Conservation (phyloP, 2,113 vertebrate genomes). For the Rhynchopsitta pachyrhyncha region DNA sequence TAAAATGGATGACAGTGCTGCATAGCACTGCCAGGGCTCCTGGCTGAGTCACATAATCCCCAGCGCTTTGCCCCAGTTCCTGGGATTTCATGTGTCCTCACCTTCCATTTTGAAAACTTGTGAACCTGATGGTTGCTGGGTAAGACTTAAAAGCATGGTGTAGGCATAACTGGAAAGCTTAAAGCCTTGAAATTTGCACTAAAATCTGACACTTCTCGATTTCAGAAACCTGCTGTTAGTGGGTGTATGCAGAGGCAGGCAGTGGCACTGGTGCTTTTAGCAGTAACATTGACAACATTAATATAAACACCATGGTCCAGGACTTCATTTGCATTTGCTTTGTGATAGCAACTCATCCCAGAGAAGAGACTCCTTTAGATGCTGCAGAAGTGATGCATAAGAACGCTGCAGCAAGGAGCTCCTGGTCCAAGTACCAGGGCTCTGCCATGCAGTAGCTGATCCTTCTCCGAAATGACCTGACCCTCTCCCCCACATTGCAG, state of each 20-base stretch:
- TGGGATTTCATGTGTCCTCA: not conserved
- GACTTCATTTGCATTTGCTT: not conserved
- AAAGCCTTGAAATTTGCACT: not conserved
- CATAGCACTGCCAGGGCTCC: not conserved
- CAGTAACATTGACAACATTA: not conserved
- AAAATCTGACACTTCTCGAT: not conserved
- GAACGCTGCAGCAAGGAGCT: not conserved
- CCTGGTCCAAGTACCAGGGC: not conserved
- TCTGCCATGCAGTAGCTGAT: not conserved
- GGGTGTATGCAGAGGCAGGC: not conserved
- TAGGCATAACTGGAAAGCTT: not conserved
- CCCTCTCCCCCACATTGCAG: not conserved
- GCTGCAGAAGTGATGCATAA: not conserved
- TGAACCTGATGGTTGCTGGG: not conserved
- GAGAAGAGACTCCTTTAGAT: not conserved
- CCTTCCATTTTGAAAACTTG: not conserved
- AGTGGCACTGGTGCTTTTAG: not conserved
- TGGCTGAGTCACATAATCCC: not conserved
- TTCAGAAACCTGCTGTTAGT: not conserved
- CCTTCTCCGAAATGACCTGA: not conserved
- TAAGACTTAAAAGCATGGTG: not conserved
- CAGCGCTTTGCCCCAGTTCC: not conserved
- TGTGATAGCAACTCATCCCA: not conserved
- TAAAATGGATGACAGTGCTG: not conserved
- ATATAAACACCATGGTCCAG: not conserved